Percentiles rank a stretch among this genome's conserved stretches.
Conservation (phyloP, 2,888 invertebrate species). For the Nephrotoma appendiculata region DNA sequence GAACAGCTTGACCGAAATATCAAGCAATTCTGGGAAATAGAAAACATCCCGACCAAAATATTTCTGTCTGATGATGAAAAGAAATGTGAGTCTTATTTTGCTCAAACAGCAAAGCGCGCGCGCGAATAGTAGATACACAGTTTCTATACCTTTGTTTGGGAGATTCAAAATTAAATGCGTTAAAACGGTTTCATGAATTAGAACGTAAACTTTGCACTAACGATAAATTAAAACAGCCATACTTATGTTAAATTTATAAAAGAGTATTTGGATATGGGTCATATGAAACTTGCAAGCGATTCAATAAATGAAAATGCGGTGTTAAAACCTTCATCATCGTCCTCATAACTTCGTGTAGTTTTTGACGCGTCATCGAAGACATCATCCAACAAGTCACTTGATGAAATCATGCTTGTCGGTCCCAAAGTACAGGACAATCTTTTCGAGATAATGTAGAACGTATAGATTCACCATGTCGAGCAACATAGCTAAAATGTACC, state of each 20-base stretch:
- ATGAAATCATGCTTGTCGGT: conserved; percentile 8
- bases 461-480: too few species aligned
- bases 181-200: not conserved
- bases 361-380: conserved; percentile 6
- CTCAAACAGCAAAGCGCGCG: not conserved
- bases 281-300: too few species aligned
- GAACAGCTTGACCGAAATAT: too few species aligned
- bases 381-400: conserved; percentile 8
- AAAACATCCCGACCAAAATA: not conserved
- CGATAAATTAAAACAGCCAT: too few species aligned
- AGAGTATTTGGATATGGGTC: not conserved
- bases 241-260: conserved; percentile 7
- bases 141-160: not conserved
- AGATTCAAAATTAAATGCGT: not conserved
- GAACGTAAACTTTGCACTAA: not conserved
- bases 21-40: not conserved
- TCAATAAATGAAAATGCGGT: too few species aligned
- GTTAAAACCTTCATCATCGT: too few species aligned
- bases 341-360: conserved; percentile 11
- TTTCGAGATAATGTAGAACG: not conserved
- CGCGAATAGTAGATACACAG: not conserved
- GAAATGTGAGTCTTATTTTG: not conserved
- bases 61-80: not conserved
- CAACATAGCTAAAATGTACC: too few species aligned
- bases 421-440: conserved; percentile 9